Evolutionary conservation across 2,797 vertebrate species (phyloP), one percentile per base, ranked within the genome.

Genomic region (Poecilia wingei): DNA sequence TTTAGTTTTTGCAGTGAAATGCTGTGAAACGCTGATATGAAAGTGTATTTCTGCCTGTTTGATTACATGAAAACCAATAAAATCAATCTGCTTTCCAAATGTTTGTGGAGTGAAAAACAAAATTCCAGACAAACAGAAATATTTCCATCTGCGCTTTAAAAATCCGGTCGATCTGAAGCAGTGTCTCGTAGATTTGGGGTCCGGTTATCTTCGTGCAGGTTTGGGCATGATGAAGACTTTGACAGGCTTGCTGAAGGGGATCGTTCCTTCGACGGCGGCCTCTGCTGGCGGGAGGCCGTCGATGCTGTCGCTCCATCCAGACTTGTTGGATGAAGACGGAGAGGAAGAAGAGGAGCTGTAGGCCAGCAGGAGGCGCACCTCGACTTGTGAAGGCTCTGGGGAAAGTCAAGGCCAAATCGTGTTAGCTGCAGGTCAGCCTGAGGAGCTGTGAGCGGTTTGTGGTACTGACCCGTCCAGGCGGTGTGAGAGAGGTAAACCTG

Each of bases 161-260:
- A 68, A 36, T 36, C 59, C 20, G 9, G 20, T 41, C 18, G 14
- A n/a, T 43, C 25, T n/a, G 39, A 69, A 43, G 39, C 39, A 20
- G 39, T 0, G 41, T 70, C 20, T 41, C 36, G 33, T 22, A 39
- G 46, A 6, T 36, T 6, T 36, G n/a, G 33, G 39, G 8, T 2
- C 12, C 46, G 3, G 73, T 75, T 84, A 99, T 79, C 98, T 95
- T 1, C 98, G 91, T n/a, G 97, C 95, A 1, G 97, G 97, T 89
- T 99, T 99, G 81, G 98, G 98, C 98, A 99, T 98, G 84, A 99
- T 98, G 85, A 94, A 98, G 68, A 99, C 98, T 90, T 98, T 99
- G 80, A 98, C 98, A 0, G 97, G 87, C 83, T 98, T 98, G 96
- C 98, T 98, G 90, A 99, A 97, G 0, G 96, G 96, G 12, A 99